phyloP scores from a whole-genome alignment of 2,797 vertebrate genomes.

The Pseudomugil gertrudae region DNA sequence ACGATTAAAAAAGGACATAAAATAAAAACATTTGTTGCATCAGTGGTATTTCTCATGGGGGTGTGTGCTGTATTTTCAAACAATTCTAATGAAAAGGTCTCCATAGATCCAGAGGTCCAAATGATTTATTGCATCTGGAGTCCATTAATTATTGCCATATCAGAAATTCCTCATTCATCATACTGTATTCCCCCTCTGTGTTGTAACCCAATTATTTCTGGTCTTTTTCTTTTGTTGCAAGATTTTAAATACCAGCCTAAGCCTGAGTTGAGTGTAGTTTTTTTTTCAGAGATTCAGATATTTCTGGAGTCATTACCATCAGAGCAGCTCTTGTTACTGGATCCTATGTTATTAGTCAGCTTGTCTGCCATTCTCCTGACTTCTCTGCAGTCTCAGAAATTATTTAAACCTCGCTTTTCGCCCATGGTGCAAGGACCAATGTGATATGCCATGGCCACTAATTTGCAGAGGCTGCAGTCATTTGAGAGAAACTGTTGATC shows the following conservation, averaged over 20 bases:
- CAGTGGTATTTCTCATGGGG: constrained; percentile 18
- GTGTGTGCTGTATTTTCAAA: constrained; percentile 27
- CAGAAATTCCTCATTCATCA: constrained; percentile 43
- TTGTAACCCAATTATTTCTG: constrained; percentile 53
- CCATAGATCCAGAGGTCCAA: constrained; percentile 29
- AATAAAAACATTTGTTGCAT: constrained; percentile 38
- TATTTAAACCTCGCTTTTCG: constrained; percentile 75
- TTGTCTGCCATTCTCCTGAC: constrained; percentile 70
- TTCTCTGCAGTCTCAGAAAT: constrained; percentile 75
- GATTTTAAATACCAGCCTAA: constrained; percentile 59
- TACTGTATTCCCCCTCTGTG: constrained; percentile 20
- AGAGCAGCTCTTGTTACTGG: constrained; percentile 66
- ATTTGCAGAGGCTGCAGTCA: constrained; percentile 69
- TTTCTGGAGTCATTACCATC: constrained; percentile 76
- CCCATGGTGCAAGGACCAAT: constrained; percentile 54
- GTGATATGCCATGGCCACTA: constrained; percentile 55
- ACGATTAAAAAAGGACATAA: background rate
- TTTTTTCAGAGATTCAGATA: constrained; percentile 62
- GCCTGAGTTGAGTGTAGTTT: constrained; percentile 33
- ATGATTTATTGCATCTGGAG: constrained; percentile 55
- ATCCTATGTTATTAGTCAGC: constrained; percentile 77
- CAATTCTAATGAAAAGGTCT: constrained; percentile 36
- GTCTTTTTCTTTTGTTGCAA: constrained; percentile 39
- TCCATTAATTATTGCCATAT: constrained; percentile 53
- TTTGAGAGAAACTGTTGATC: constrained; percentile 68